Evolutionary conservation across 2,113 vertebrate species (phyloP), one percentile per base, ranked within the genome.

Genomic region (Trogon melanurus): DNA sequence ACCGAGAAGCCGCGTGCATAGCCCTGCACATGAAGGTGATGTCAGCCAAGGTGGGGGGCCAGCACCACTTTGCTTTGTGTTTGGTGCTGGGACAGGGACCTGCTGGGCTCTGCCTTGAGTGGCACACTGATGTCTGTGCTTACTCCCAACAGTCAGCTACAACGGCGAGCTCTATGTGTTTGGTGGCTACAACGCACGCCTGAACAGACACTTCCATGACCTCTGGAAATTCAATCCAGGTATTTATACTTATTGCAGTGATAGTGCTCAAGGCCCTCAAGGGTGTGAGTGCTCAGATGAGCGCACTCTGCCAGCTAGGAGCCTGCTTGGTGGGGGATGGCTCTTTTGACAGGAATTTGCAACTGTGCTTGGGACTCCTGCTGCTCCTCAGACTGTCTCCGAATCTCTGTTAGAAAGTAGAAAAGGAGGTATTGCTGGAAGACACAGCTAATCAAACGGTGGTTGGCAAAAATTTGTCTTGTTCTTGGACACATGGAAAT

Each of bases 151-250:
- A 99, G 99, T 99, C 97, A 97, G 99, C 83, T 99, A 99, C 97
- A 99, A 99, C 0, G 99, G 99, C 69, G 99, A 99, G 71, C 97
- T 99, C 4, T 99, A 99, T 79, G 99, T 99, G 74, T 99, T 99
- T 92, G 99, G 99, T 93, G 99, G 99, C 79, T 99, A 99, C 96
- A 99, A 99, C 6, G 99, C 99, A 30, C 98, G 98, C 58, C 96
- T 99, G 91, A 99, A 99, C 97, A 98, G 99, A 71, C 99, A 99
- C 96, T 99, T 99, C 97, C 99, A 99, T 5, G 99, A 99, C 85
- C 99, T 99, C 64, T 99, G 99, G 99, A 99, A 99, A 97, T 99
- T 99, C 96, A 99, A 98, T 92, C 99, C 99, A 98, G 99, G 99
- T 99, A 98, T 98, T 85, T 78, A 45, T 47, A 18, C 32, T 53